Conservation (phyloP, 2,113 vertebrate species). For the Arothron firmamentum region DNA sequence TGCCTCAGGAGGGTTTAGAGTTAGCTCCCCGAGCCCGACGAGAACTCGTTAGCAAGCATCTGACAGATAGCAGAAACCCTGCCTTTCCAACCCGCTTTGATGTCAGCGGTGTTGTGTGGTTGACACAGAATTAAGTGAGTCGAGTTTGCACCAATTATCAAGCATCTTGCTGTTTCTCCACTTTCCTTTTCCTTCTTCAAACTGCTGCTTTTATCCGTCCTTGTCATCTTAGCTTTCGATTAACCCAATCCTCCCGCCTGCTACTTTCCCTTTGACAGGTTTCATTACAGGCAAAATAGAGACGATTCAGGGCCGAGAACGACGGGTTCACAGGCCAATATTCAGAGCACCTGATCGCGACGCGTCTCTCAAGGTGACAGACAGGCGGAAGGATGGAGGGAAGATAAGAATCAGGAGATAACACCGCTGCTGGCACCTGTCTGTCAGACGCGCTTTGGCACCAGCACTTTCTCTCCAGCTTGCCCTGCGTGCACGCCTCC, state of each 20-base stretch:
- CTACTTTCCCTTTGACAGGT: neutral
- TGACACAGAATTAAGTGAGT: constrained; percentile 25
- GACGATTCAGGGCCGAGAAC: constrained; percentile 1
- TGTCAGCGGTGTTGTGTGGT: constrained; percentile 21
- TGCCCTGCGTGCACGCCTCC: neutral
- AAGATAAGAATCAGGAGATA: constrained; percentile 38
- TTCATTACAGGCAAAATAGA: neutral
- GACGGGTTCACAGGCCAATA: constrained; percentile 19
- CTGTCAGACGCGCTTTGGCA: neutral
- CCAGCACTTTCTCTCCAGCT: no score
- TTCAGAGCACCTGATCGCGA: constrained; percentile 17
- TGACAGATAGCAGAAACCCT: no score
- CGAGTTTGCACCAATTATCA: constrained; percentile 42
- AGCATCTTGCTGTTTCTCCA: constrained; percentile 29
- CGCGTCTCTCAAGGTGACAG: constrained; percentile 42
- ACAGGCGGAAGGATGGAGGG: constrained; percentile 32
- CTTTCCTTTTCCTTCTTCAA: neutral
- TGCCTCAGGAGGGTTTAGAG: no score
- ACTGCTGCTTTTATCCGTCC: neutral
- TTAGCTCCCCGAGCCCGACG: no score
- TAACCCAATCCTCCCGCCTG: no score
- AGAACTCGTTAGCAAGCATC: no score
- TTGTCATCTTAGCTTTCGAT: no score
- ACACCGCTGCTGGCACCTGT: constrained; percentile 29
- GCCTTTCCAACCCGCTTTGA: constrained; percentile 14